Conservation (phyloP, 2,113 vertebrate genomes). For the Corythoichthys haematopterus region DNA sequence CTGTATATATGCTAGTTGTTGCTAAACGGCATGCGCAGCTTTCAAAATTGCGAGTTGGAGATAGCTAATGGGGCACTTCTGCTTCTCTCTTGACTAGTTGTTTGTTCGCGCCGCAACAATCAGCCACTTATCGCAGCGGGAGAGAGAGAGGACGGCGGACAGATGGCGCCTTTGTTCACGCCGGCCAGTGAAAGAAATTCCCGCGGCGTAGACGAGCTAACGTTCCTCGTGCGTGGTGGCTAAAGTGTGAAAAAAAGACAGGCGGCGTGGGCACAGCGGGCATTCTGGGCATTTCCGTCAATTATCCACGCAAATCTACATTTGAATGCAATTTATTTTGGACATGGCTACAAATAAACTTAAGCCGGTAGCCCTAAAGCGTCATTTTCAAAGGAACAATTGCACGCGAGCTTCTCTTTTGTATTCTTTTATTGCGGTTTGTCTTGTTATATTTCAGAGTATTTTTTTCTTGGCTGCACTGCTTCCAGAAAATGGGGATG, state of each 20-base stretch:
- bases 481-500: too few species aligned
- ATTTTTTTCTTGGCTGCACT: too few species aligned
- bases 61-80: conserved; percentile 20
- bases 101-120: conserved; percentile 28
- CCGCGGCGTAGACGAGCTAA: not conserved
- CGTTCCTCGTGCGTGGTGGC: not conserved
- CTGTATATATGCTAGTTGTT: too few species aligned
- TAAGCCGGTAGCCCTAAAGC: not conserved
- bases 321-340: not conserved
- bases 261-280: not conserved
- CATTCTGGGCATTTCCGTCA: not conserved
- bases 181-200: not conserved
- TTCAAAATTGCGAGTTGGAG: too few species aligned
- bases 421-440: too few species aligned
- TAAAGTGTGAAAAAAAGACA: not conserved
- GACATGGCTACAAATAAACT: not conserved
- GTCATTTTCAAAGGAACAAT: not conserved
- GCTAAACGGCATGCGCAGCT: too few species aligned
- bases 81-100: conserved; percentile 25
- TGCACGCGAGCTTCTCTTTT: too few species aligned
- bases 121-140: conserved; percentile 15
- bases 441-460: too few species aligned
- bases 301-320: not conserved
- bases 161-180: conserved; percentile 1
- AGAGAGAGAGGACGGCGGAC: conserved; percentile 1